Base-by-base conservation (phyloP, 2,113 vertebrate genomes). In the Erpornis zantholeuca region DNA sequence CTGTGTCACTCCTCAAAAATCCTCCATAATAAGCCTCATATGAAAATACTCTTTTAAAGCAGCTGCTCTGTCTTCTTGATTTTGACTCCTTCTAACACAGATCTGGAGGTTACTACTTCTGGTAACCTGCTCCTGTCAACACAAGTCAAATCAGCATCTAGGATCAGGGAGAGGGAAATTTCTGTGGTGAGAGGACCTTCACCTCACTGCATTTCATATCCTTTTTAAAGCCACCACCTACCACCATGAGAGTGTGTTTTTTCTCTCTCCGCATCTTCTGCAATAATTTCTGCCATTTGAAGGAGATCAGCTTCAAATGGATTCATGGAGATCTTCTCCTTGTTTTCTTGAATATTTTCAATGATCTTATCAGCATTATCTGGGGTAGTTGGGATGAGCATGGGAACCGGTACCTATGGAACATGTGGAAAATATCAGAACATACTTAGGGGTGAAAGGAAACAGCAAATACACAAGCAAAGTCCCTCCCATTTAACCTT, bases 221-320 rank as follows among this genome's bases (percentile, higher is more conserved):
- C 59, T 90, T 66, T 80, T 78, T 31, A 60, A 95, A 96, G 89
- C 17, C 68, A 84, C 38, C 63, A 97, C 96, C 35, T 92, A 99
- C 99, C 99, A 93, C 98, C 98, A 57, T 98, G 97, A 45, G 98
- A 98, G 25, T 98, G 97, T 11, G 98, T 96, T 92, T 98, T 98
- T 16, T 98, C 99, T 66, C 97, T 97, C 49, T 98, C 98, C n/a
- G 98, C 97, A 78, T 99, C 98, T 89, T 99, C 99, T 22, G 99
- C 99, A 77, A 99, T 99, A 97, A 99, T 99, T 98, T 99, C 99
- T n/a, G 99, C 99, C 99, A 99, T 99, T 96, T 99, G 98, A 96
- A 99, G 98, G 78, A 99, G 98, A 95, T 99, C 99, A 7, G 99
- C 99, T 97, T 99, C 99, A 87, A 98, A 99, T 0, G 99, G 98